Percentiles rank a stretch among this genome's conserved stretches.
Evolutionary conservation across 1,140 invertebrate genomes (phyloP).

Genomic region (Delia radicum): DNA sequence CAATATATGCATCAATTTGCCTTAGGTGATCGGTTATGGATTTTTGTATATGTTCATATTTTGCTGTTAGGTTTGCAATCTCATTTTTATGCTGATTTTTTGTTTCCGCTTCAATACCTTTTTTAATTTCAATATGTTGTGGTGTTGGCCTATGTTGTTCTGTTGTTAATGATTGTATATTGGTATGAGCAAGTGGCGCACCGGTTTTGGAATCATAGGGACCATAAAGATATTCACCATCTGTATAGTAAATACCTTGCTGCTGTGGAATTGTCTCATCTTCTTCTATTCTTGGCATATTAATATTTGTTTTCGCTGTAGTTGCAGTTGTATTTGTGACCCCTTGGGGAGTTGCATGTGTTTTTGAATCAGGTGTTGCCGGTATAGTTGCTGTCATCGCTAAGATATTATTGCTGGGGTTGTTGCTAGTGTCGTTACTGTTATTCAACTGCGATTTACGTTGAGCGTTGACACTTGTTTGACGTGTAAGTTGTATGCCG

Average conservation of each 20-base stretch:
- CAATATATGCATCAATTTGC: constrained; percentile 52
- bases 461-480: constrained; percentile 27
- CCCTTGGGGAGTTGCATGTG: constrained; percentile 18
- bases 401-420: neutral
- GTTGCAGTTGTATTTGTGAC: constrained; percentile 28
- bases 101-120: constrained; percentile 12
- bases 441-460: neutral
- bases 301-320: neutral
- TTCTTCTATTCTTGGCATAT: neutral
- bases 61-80: constrained; percentile 48
- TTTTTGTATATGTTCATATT: constrained; percentile 50
- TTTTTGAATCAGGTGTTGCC: too few species aligned
- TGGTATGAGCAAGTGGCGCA: neutral
- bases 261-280: neutral
- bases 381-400: neutral
- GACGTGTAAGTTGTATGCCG: constrained; percentile 43
- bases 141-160: neutral
- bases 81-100: constrained; percentile 29
- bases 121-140: neutral
- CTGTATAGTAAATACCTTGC: constrained; percentile 31
- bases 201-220: constrained; percentile 11
- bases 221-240: constrained; percentile 30
- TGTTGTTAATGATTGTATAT: neutral
- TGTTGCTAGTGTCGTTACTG: constrained; percentile 11
- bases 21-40: constrained; percentile 51